Percentiles rank a stretch among this genome's conserved stretches.
Conservation (phyloP, 1,140 invertebrate genomes). For the Rhizoglyphus robini region DNA sequence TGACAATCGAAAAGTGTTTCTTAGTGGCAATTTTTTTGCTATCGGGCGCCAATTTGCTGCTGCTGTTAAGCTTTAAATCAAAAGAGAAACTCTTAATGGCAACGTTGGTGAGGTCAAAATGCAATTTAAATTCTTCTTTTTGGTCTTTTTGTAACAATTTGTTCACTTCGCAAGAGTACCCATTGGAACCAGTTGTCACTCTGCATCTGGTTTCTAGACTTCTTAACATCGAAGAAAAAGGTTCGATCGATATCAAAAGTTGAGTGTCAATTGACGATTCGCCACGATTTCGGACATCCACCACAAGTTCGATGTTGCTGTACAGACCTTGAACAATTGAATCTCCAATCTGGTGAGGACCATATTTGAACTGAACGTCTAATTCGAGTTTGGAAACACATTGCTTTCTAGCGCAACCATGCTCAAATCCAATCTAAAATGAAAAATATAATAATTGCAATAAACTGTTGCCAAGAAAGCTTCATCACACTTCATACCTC, state of each 20-base stretch:
- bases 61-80: not conserved
- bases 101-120: not conserved
- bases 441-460: no score
- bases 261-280: constrained; percentile 16
- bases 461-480: no score
- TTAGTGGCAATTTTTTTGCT: not conserved
- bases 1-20: not conserved
- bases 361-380: not conserved
- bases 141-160: constrained; percentile 2
- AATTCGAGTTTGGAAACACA: not conserved
- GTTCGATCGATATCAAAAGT: not conserved
- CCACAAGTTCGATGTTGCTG: constrained; percentile 2
- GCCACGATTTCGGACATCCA: not conserved
- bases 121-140: constrained; percentile 1
- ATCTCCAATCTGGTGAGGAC: not conserved
- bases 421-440: constrained; percentile 9
- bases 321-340: constrained; percentile 9
- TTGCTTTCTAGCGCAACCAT: constrained; percentile 11
- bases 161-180: constrained; percentile 13
- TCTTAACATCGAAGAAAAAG: not conserved
- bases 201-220: not conserved
- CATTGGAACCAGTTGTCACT: not conserved
- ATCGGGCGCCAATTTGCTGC: not conserved
- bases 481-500: no score
- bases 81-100: not conserved